phyloP scores from a whole-genome alignment of 2,888 invertebrate genomes.

The Gymnosoma rotundatum region DNA sequence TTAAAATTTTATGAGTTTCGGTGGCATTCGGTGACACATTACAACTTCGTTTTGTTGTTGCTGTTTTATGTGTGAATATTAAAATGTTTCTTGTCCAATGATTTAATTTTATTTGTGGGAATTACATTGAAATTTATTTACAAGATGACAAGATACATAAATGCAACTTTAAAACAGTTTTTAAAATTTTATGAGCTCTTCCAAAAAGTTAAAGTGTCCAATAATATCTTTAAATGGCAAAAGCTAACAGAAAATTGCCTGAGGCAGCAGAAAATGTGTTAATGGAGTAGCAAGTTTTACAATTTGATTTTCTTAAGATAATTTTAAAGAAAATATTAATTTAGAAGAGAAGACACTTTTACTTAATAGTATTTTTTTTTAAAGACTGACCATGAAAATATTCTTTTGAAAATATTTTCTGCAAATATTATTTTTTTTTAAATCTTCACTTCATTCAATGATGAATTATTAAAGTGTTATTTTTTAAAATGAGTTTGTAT shows the following conservation, averaged over 20 bases:
- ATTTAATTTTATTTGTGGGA: constrained; percentile 63
- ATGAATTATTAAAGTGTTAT: no score
- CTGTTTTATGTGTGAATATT: constrained; percentile 23
- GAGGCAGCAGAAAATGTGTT: not conserved
- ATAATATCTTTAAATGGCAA: constrained; percentile 11
- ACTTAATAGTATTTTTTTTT: no score
- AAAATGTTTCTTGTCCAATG: constrained; percentile 39
- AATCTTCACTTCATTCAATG: no score
- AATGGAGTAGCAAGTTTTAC: not conserved
- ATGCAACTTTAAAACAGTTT: constrained; percentile 48
- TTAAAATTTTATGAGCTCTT: not conserved
- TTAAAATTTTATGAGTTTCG: constrained; percentile 67
- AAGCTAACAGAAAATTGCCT: not conserved
- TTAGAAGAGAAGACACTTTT: no score
- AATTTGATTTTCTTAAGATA: not conserved
- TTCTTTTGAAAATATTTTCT: no score
- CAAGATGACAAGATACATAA: constrained; percentile 56
- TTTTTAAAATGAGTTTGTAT: no score
- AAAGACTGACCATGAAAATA: no score
- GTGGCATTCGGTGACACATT: constrained; percentile 69
- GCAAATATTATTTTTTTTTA: no score
- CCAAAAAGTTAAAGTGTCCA: not conserved
- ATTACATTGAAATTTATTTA: constrained; percentile 59
- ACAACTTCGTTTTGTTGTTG: constrained; percentile 48
- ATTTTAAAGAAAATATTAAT: no score